Evolutionary conservation across 2,888 invertebrate species (phyloP).

Genomic region (Kryphioiulus occultus): DNA sequence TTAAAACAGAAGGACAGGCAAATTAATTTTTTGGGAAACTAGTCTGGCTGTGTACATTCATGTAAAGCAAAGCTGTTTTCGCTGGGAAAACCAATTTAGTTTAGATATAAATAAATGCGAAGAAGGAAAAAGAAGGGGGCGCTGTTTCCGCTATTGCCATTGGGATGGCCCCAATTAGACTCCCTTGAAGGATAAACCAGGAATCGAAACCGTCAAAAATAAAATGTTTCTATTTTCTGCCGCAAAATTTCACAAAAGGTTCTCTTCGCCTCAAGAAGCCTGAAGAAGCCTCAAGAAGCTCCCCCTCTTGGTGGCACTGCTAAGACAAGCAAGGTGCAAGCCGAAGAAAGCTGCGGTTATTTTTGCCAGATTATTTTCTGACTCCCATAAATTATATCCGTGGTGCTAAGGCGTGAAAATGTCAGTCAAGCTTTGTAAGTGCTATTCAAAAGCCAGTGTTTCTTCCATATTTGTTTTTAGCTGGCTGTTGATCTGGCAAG

Average conservation of each 20-base stretch:
- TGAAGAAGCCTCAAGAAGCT: neutral
- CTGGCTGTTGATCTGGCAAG: neutral
- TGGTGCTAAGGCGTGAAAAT: neutral
- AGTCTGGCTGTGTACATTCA: neutral
- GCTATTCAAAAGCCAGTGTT: neutral
- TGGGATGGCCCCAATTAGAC: conserved; percentile 21
- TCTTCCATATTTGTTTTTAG: neutral
- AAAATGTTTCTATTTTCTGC: conserved; percentile 35
- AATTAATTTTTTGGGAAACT: neutral
- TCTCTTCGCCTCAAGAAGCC: neutral
- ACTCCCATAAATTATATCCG: neutral
- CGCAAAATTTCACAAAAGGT: neutral
- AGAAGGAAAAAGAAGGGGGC: neutral
- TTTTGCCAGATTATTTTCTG: neutral
- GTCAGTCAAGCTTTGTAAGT: neutral
- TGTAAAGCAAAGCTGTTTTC: neutral
- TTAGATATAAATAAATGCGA: neutral
- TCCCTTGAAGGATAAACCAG: conserved; percentile 18
- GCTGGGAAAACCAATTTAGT: neutral
- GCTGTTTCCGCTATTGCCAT: neutral
- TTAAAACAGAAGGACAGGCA: neutral
- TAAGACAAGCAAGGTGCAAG: neutral
- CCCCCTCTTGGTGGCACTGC: conserved; percentile 26
- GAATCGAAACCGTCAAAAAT: conserved; percentile 36
- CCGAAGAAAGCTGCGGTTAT: neutral